Base-by-base conservation (phyloP, 2,888 invertebrate species). In the Cylloceria caligata region DNA sequence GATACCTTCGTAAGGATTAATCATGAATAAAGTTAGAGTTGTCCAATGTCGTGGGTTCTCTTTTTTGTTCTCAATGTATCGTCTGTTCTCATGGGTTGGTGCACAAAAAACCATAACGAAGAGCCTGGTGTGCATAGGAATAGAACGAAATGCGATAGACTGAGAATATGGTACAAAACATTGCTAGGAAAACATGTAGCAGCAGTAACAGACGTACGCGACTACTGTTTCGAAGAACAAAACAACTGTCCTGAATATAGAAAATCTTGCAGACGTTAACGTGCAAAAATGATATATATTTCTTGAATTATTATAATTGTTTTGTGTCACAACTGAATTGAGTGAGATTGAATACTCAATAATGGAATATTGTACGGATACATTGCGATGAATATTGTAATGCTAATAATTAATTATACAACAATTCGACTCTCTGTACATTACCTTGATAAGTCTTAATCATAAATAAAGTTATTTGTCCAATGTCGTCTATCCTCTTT, bases 91-190 rank as follows among this genome's bases (percentile, higher is more conserved):
- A n/a, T n/a, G n/a, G n/a, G 24, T 19, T 11, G 24, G 1, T 39
- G 19, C 27, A 57, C 39, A 57, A 42, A 71, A 75, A 11, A 64
- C 36, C 57, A 76, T 57, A 49, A 62, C 52, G 11, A 57, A 75
- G 75, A 57, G 36, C 47, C 39, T 24, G 21, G 19, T 42, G 71
- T 39, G 69, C 52, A 52, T 27, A n/a, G 55, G 64, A 49, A 62
- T n/a, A 60, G 11, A 52, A 11, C 19, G 60, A 55, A 69, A 76
- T 81, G 76, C 71, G 60, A 81, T 72, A 76, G 68, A 78, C 64
- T 39, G 19, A 47, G 64, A 65, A n/a, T n/a, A n/a, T n/a, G 49
- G 60, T 39, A 30, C 67, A 76, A 76, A 47, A 42, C 49, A 71
- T 16, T 60, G 27, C 30, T 7, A 60, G 21, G 34, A 68, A 55